Percentiles rank a stretch among this genome's conserved stretches.
These are phyloP conservation scores for Calyptomena viridis DNA, from an alignment of 2,113 vertebrate species.

Conservation along the genomic window DNA sequence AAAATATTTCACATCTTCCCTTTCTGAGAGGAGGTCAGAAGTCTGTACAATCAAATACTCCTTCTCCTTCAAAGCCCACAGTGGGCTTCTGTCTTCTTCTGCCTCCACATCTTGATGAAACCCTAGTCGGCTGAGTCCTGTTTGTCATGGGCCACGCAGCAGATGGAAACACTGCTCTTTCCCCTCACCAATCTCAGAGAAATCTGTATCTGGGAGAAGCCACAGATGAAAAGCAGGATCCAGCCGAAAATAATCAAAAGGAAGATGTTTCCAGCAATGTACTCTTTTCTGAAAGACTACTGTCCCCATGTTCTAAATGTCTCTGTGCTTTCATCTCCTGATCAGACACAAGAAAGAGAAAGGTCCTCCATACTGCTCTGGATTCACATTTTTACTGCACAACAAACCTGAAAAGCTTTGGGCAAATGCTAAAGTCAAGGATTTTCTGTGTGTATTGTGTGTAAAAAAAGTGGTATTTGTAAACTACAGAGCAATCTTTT, in stretches of 20 bases:
- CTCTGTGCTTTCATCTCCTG: neutral
- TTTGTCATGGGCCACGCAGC: fast-evolving
- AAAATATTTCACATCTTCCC: neutral
- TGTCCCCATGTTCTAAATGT: neutral
- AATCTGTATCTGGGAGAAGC: neutral
- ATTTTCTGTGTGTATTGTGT: neutral
- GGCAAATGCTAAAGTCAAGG: neutral
- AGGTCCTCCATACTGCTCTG: neutral
- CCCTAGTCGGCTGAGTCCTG: neutral
- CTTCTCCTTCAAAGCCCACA: neutral
- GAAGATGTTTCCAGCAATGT: neutral
- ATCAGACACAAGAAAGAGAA: neutral
- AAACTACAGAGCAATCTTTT: neutral
- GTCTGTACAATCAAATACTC: neutral
- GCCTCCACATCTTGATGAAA: neutral
- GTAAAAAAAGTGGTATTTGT: neutral
- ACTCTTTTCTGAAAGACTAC: neutral
- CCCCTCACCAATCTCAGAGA: neutral
- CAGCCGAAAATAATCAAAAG: neutral
- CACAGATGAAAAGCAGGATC: neutral
- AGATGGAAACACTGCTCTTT: neutral
- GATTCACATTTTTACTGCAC: neutral
- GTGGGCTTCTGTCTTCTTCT: neutral
- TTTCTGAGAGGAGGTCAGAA: neutral
- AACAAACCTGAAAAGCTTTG: neutral